Base-by-base conservation (phyloP, 2,888 invertebrate species). In the Molanna angustata region DNA sequence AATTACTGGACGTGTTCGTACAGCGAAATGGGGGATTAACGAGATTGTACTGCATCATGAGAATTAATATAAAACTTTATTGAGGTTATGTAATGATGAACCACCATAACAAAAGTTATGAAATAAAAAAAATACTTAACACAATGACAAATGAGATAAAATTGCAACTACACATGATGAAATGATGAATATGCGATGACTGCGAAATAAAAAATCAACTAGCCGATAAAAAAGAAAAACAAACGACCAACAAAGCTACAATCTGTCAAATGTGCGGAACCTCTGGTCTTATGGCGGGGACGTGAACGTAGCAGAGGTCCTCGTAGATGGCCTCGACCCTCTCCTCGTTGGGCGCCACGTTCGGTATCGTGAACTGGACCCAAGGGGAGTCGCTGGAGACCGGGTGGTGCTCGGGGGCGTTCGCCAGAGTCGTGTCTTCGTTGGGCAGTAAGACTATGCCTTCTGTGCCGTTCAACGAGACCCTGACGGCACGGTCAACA, bases 281-380 rank as follows among this genome's bases (percentile, higher is more conserved):
- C 86, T 87, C 86, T 61, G 84, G 81, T 68, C 77, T 73, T 61
- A 79, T 72, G 63, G 85, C 81, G 61, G 86, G 80, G 73, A 90
- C 87, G 67, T 88, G 89, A 67, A 90, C 88, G 72, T 89, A 91
- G 80, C 90, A 90, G 63, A 92, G 82, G 72, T 91, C 90, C 73
- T 90, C 91, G 71, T 92, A 92, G 65, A 90, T 86, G 73, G 89
- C 88, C 70, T 90, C 88, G 64, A 89, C 89, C 61, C 83, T 72
- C 64, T 82, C 83, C 67, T 82, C 82, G 65, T 73, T 74, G 3
- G 54, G 60, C 33, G 70, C 66, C 42, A 76, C 76, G 64, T 72
- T 79, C 58, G 83, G 83, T 63, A 84, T 84, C 58, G 82, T 83
- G 72, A 84, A 84, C 70, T 82, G 81, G 62, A 82, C 78, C 84